Conservation (phyloP, 2,113 vertebrate species). For the Paradisaea rubra region DNA sequence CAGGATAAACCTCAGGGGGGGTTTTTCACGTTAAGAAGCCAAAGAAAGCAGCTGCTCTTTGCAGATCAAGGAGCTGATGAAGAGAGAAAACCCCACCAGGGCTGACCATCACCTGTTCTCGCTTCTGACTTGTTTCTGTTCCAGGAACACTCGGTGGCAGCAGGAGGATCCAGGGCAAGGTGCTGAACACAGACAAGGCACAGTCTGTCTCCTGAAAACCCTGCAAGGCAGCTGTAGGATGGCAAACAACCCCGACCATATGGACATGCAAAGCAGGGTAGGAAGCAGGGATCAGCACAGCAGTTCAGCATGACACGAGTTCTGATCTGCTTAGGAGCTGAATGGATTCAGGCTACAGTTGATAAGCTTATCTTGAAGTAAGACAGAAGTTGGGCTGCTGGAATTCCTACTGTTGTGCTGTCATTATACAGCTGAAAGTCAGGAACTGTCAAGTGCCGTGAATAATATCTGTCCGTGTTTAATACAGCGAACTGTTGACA, state of each 20-base stretch:
- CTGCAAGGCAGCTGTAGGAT: neutral
- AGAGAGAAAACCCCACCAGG: neutral
- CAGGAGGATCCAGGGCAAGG: neutral
- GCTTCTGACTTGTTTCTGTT: neutral
- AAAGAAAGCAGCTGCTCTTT: neutral
- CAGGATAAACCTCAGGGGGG: neutral
- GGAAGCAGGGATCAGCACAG: neutral
- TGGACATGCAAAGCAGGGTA: neutral
- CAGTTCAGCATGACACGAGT: neutral
- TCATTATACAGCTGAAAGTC: conserved; percentile 62
- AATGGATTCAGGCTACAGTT: conserved; percentile 26
- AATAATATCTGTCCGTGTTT: conserved; percentile 61
- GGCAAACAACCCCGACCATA: neutral
- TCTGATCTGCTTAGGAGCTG: neutral
- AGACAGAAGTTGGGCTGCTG: conserved; percentile 60
- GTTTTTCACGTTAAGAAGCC: neutral
- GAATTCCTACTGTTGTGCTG: conserved; percentile 55
- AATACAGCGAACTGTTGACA: conserved; percentile 56
- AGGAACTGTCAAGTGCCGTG: conserved; percentile 61
- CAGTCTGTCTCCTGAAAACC: neutral
- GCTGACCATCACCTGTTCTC: neutral
- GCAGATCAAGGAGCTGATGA: neutral
- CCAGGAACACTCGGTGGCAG: neutral
- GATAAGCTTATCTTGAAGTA: conserved; percentile 60
- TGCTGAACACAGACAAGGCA: neutral